Evolutionary conservation across 2,888 invertebrate genomes (phyloP), one percentile per base, ranked within the genome.

Genomic region (Trichogramma dendrolimi): DNA sequence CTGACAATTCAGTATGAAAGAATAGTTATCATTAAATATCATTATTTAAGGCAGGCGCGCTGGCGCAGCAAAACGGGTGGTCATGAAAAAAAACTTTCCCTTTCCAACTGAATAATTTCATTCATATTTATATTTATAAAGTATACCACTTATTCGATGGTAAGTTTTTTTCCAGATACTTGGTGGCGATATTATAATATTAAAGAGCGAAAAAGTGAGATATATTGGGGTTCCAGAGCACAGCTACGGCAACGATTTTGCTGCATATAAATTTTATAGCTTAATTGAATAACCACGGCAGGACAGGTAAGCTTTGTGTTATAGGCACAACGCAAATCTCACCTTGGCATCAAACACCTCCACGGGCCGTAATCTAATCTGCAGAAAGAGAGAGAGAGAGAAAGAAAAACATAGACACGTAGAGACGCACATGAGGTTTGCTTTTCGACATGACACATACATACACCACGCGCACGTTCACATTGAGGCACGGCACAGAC

Each of bases 321-420:
- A 79, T 78, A 77, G 74, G 74, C 74, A 77, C 75, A 76, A 83
- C 84, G 83, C 84, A 84, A 84, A 83, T 83, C 85, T 86, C 86
- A 89, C 89, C 89, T 89, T 88, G 80, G 83, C 82, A 81, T 88
- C 88, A 80, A 85, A 82, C 78, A 89, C 85, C 83, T 89, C 89
- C 82, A 89, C 89, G 79, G 89, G 89, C 81, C 89, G 88, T 82
- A 89, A 87, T 83, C 84, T 86, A 83, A 83, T 85, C 86, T 86
- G 85, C 80, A 81, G 83, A 83, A 82, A 83, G 83, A 78, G 75
- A 58, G 68, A 75, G 67, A 66, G n/a, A n/a, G 72, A 64, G 11
- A 67, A 62, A 67, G 51, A 67, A 61, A 67, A 68, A 60, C 67
- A 68, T 67, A 59, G 68, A 60, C 46, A 67, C 74, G 67, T 64